A percentile compares a stretch with the other conserved stretches of the same genome.
These are phyloP conservation scores for Pseudocheirus occidentalis DNA, from an alignment of 2,797 vertebrate species.

Conservation along the genomic window DNA sequence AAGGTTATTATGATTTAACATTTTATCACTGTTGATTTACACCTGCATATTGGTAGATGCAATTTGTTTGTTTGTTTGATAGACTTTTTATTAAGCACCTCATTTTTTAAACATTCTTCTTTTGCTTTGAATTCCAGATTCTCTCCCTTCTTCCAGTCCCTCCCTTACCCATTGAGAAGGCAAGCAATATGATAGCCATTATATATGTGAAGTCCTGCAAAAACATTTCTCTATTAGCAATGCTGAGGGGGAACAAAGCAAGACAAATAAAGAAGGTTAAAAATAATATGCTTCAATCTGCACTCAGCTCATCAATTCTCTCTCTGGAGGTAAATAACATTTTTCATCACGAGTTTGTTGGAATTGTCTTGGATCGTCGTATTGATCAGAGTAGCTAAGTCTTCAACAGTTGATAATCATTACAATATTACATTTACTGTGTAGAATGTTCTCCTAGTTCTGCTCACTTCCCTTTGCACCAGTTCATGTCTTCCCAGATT, in stretches of 20 bases:
- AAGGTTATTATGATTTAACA: background rate
- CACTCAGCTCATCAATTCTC: background rate
- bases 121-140: background rate
- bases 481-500: background rate
- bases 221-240: background rate
- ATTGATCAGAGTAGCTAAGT: background rate
- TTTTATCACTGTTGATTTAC: background rate
- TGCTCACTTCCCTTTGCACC: background rate
- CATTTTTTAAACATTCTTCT: background rate
- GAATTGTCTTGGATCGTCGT: background rate
- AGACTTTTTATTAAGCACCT: background rate
- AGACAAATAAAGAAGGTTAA: background rate
- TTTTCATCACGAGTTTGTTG: background rate
- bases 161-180: background rate
- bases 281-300: background rate
- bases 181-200: background rate
- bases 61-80: background rate
- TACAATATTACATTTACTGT: background rate
- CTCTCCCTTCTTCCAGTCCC: background rate
- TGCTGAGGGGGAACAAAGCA: background rate
- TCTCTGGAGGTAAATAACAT: background rate
- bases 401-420: background rate
- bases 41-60: background rate
- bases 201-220: background rate
- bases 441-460: background rate